Percentiles rank a stretch among this genome's conserved stretches.
Evolutionary conservation across 2,888 invertebrate species (phyloP).

Genomic region (Perizoma flavofasciatum): DNA sequence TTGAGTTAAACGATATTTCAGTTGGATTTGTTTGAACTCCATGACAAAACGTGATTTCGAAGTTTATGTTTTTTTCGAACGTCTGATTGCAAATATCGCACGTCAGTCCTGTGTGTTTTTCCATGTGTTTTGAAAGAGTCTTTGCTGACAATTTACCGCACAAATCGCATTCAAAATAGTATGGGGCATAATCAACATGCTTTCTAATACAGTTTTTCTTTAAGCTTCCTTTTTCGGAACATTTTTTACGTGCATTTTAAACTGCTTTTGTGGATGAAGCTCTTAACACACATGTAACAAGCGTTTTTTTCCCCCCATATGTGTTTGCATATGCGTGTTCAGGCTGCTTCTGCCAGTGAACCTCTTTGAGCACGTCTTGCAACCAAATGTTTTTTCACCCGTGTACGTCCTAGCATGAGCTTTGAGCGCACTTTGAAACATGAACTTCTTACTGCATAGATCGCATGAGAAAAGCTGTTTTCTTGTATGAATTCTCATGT

Average conservation of each 20-base stretch:
- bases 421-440: background rate
- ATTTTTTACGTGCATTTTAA: background rate
- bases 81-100: background rate
- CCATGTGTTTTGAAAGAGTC: background rate
- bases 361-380: background rate
- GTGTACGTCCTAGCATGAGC: background rate
- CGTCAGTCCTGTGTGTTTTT: background rate
- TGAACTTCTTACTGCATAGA: background rate
- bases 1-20: too few relatives aligned
- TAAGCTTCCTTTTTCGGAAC: background rate
- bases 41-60: background rate
- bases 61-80: background rate
- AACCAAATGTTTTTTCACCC: background rate
- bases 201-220: background rate
- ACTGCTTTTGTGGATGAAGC: slow-evolving; percentile 1
- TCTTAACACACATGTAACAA: background rate
- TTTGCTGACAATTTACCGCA: background rate
- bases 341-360: background rate
- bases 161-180: background rate
- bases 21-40: too few relatives aligned
- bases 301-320: background rate
- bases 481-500: background rate
- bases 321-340: background rate
- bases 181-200: background rate
- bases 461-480: background rate